A percentile compares a stretch with the other conserved stretches of the same genome.
phyloP scores from a whole-genome alignment of 2,797 vertebrate species.

The Peromyscus aztecus region DNA sequence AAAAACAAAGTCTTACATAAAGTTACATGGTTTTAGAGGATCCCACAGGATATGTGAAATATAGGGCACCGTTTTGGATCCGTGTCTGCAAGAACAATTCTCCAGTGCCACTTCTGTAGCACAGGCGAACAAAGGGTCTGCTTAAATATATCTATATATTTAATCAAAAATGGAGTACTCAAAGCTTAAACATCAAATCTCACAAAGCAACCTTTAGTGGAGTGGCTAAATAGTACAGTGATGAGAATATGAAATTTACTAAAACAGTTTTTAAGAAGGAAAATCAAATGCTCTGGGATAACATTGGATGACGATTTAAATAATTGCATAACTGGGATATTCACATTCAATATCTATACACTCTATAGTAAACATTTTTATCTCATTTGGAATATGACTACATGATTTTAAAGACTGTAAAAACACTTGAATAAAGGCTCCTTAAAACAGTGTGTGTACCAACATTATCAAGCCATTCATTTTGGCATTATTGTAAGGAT shows the following conservation, averaged over 20 bases:
- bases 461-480: not conserved
- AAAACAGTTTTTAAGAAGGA: constrained; percentile 36
- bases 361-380: not conserved
- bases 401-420: not conserved
- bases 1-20: constrained; percentile 54
- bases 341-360: not conserved
- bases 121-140: constrained; percentile 39
- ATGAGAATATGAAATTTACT: not conserved
- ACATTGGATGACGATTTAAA: not conserved
- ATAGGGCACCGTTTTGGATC: not conserved
- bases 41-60: constrained; percentile 35
- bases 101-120: constrained; percentile 42
- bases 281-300: not conserved
- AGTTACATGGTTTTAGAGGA: constrained; percentile 3
- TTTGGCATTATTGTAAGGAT: not conserved
- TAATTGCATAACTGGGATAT: not conserved
- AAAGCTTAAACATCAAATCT: constrained; percentile 38
- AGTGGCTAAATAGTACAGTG: not conserved
- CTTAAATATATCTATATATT: constrained; percentile 39
- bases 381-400: not conserved
- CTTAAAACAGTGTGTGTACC: not conserved
- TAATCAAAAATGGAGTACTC: constrained; percentile 58
- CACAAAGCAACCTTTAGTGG: not conserved
- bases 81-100: constrained; percentile 47
- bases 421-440: not conserved